Base-by-base conservation (phyloP, 1,140 invertebrate genomes). In the Caenorhabditis tropicalis region DNA sequence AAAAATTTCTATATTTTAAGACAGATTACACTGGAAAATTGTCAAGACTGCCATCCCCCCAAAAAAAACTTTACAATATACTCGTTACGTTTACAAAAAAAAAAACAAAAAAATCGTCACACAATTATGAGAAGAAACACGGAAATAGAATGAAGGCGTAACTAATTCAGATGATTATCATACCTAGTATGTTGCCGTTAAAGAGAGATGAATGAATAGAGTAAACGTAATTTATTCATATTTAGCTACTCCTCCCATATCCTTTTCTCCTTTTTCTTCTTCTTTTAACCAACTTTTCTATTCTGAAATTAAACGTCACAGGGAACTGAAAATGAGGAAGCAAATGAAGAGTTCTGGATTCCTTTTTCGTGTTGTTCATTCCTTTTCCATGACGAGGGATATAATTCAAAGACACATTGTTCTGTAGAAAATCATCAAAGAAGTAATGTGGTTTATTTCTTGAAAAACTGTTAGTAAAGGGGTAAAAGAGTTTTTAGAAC, bases 141-240 rank as follows among this genome's bases (percentile, higher is more conserved):
- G 58, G 33, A 65, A 65, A 39, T 65, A 65, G 16, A 36, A 6
- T 33, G 16, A 10, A 12, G 16, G 31, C 12, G 36, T 43, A 43
- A 74, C 33, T 27, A 74, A 74, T 43, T 43, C 65, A 74, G 36
- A 43, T 74, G 21, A 74, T 74, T 74, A 74, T 74, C 65, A 65
- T 33, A 65, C 36, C 58, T 36, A 36, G 7, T 19, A 65, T 33
- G 58, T 33, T 65, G 29, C 31, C 58, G 19, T 19, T 33, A 27
- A 15, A 56, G 21, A 27, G 53, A 56, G 9, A 24, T 27, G 31
- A 60, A 60, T 31, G 31, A 65, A 21, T 19, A 12, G 15, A 24
- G 19, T 5, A 65, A 36, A 36, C 58, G 3, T 19, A 65, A 65
- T 65, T 36, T 65, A 65, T 65, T 65, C 58, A 65, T 65, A 33